Conservation (phyloP, 23 tunicate genomes). For the Aplidium turbinatum region DNA sequence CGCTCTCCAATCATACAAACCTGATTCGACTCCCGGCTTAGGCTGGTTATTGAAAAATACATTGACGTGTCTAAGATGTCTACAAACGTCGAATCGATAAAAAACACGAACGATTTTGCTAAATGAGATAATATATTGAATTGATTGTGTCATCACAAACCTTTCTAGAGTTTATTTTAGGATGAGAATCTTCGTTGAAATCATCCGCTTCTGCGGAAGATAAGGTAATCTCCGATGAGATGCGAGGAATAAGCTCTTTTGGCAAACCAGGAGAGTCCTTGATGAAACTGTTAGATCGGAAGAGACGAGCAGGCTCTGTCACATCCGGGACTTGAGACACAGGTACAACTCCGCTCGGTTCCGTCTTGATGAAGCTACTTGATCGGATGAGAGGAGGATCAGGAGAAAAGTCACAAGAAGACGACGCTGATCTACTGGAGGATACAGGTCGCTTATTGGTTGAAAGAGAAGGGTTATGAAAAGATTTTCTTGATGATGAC, state of each 20-base stretch:
- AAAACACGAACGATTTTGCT: too few species aligned
- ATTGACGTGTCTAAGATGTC: too few species aligned
- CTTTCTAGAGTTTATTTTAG: too few species aligned
- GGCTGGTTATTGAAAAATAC: too few species aligned
- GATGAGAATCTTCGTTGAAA: too few species aligned
- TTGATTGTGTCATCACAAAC: too few species aligned
- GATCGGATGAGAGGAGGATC: slow-evolving; percentile 59
- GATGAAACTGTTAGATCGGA: slow-evolving; percentile 69
- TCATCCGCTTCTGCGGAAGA: slow-evolving; percentile 3
- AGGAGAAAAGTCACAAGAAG: slow-evolving; percentile 32
- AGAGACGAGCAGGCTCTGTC: slow-evolving; percentile 3
- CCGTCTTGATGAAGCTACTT: slow-evolving; percentile 69
- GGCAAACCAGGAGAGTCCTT: slow-evolving; percentile 42
- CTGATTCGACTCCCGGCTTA: too few species aligned
- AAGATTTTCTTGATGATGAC: too few species aligned
- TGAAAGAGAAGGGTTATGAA: too few species aligned
- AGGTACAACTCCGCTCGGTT: slow-evolving; percentile 88
- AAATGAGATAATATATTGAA: too few species aligned
- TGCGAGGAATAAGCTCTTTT: slow-evolving; percentile 44
- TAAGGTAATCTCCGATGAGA: slow-evolving; percentile 40
- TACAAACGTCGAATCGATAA: too few species aligned
- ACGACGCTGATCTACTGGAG: background rate
- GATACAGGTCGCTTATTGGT: background rate
- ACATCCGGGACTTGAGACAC: slow-evolving; percentile 57
- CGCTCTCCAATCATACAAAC: too few species aligned